Evolutionary conservation across 1,140 invertebrate genomes (phyloP).

Genomic region (Magallana gigas): DNA sequence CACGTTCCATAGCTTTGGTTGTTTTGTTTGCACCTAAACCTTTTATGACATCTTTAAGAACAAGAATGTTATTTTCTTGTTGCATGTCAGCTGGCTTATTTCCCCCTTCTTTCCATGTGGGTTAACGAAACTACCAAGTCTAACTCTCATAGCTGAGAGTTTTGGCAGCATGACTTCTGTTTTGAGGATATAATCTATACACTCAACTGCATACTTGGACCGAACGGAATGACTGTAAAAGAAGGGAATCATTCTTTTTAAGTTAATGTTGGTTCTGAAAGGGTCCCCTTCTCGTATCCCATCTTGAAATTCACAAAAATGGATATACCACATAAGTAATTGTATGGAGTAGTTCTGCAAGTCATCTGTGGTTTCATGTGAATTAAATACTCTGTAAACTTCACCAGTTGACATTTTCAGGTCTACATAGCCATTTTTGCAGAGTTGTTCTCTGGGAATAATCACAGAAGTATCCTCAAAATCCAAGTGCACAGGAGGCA

Average conservation of each 20-base stretch:
- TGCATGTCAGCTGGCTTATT: slow-evolving; percentile 60
- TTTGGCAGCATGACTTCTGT: slow-evolving; percentile 51
- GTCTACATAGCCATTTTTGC: slow-evolving; percentile 26
- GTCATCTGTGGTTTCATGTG: neutral
- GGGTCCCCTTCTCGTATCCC: slow-evolving; percentile 27
- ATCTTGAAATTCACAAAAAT: slow-evolving; percentile 35
- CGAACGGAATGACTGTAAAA: slow-evolving; percentile 41
- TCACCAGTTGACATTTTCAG: slow-evolving; percentile 11
- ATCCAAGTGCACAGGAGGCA: slow-evolving; percentile 9
- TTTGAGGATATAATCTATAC: slow-evolving; percentile 46
- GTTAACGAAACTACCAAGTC: slow-evolving; percentile 55
- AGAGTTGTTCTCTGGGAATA: slow-evolving; percentile 6
- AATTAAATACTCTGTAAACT: neutral
- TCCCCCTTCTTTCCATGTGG: slow-evolving; percentile 45
- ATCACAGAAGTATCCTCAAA: slow-evolving; percentile 3
- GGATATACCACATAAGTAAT: slow-evolving; percentile 25
- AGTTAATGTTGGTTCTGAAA: slow-evolving; percentile 24
- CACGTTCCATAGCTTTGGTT: slow-evolving; percentile 39
- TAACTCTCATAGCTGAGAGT: slow-evolving; percentile 42
- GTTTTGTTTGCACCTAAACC: slow-evolving; percentile 53
- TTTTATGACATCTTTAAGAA: slow-evolving; percentile 53
- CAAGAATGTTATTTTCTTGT: slow-evolving; percentile 56
- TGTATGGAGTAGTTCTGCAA: neutral
- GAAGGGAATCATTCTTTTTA: slow-evolving; percentile 41
- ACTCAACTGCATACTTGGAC: slow-evolving; percentile 42